These are phyloP conservation scores for Passer montanus DNA, from an alignment of 2,113 vertebrate genomes.

Conservation along the genomic window DNA sequence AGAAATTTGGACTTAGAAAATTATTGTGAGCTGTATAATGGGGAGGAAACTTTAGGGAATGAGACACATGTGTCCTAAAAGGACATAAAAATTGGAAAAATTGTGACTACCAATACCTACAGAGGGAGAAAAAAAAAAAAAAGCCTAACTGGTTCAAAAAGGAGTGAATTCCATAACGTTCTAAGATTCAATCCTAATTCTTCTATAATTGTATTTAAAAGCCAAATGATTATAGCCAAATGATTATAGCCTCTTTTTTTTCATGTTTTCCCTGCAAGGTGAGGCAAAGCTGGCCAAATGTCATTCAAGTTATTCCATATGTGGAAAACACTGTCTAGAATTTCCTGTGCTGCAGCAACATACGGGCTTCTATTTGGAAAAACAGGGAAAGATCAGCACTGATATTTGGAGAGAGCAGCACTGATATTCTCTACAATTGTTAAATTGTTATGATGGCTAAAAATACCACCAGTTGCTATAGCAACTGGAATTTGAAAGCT, in stretches of 20 bases:
- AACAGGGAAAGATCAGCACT: background rate
- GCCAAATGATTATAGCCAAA: background rate
- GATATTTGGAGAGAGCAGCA: background rate
- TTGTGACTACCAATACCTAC: background rate
- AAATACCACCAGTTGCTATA: slow-evolving; percentile 63
- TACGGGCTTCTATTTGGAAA: background rate
- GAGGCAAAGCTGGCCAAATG: background rate
- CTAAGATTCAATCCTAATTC: background rate
- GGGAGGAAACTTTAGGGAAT: background rate
- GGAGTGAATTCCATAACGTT: background rate
- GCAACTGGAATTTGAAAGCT: slow-evolving; percentile 31
- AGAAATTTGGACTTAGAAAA: background rate
- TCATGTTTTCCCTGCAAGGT: background rate
- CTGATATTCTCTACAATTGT: background rate
- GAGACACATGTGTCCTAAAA: background rate
- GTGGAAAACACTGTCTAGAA: background rate
- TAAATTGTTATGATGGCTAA: slow-evolving; percentile 34
- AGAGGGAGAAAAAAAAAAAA: background rate
- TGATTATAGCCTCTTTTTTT: background rate
- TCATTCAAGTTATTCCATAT: background rate
- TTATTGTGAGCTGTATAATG: background rate
- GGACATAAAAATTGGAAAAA: background rate
- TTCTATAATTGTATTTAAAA: background rate
- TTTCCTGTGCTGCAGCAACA: background rate
- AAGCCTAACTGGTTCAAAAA: background rate